Conservation (phyloP, 2,113 vertebrate species). For the Lepus americanus region DNA sequence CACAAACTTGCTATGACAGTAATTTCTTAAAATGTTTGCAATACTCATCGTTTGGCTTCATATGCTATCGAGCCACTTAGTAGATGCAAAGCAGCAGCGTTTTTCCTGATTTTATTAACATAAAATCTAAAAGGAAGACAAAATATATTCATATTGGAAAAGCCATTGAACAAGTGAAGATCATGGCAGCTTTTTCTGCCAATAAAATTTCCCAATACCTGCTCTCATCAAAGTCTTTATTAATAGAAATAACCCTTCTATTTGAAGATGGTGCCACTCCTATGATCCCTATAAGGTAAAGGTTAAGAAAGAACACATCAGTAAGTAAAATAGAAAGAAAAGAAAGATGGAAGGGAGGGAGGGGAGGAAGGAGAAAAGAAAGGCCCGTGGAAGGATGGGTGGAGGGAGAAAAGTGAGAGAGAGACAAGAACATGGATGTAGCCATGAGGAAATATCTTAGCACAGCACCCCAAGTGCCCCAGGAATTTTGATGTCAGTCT, state of each 20-base stretch:
- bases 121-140: neutral
- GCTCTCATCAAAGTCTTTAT: neutral
- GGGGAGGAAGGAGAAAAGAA: neutral
- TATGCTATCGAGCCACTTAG: neutral
- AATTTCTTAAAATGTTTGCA: neutral
- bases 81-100: neutral
- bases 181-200: constrained; percentile 30
- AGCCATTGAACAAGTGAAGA: neutral
- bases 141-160: neutral
- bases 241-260: constrained; percentile 18
- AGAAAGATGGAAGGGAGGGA: no score
- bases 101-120: neutral
- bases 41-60: neutral
- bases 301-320: neutral
- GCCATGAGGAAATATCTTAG: neutral
- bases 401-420: neutral
- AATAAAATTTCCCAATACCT: neutral
- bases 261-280: neutral
- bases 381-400: neutral
- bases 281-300: neutral
- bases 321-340: neutral
- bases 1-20: constrained; percentile 31
- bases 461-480: neutral
- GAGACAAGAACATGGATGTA: neutral
- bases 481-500: neutral